These are phyloP conservation scores for Drosophila suboccidentalis DNA, from an alignment of 2,888 invertebrate species.

Conservation along the genomic window DNA sequence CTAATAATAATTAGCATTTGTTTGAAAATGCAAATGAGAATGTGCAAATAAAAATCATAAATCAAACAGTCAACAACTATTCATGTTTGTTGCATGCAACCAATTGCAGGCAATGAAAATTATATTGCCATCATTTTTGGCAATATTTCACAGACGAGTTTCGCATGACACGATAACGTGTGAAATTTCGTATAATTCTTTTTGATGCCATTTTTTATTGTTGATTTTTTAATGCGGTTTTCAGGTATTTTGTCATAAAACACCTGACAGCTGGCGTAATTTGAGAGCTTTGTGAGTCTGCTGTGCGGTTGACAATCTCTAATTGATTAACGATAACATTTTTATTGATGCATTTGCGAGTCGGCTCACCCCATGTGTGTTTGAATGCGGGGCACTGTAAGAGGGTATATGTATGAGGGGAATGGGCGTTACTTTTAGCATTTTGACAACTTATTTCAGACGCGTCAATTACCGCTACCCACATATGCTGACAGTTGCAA, in stretches of 20 bases:
- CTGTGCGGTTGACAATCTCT: conserved; percentile 59
- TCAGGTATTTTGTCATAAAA: conserved; percentile 63
- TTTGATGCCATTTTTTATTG: conserved; percentile 8
- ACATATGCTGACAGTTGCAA: conserved; percentile 78
- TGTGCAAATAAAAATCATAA: conserved; percentile 16
- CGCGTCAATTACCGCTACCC: conserved; percentile 71
- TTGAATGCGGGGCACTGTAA: not conserved
- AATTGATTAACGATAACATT: conserved; percentile 54
- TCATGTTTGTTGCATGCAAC: conserved; percentile 19
- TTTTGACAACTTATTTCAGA: conserved; percentile 63
- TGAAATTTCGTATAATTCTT: conserved; percentile 44
- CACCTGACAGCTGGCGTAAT: conserved; percentile 62
- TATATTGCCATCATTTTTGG: conserved; percentile 49
- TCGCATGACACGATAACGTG: conserved; percentile 54
- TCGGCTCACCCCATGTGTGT: not conserved
- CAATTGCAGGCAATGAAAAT: conserved; percentile 45
- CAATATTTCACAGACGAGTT: conserved; percentile 43
- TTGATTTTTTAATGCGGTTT: conserved; percentile 51
- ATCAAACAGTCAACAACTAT: conserved; percentile 31
- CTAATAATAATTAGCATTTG: conserved; percentile 1
- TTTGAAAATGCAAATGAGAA: conserved; percentile 16
- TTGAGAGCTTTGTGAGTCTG: conserved; percentile 49
- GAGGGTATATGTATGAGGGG: conserved; percentile 2
- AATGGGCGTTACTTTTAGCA: conserved; percentile 49
- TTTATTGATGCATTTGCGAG: conserved; percentile 47